Conservation (phyloP, 2,113 vertebrate species). For the Tragelaphus imberbis region DNA sequence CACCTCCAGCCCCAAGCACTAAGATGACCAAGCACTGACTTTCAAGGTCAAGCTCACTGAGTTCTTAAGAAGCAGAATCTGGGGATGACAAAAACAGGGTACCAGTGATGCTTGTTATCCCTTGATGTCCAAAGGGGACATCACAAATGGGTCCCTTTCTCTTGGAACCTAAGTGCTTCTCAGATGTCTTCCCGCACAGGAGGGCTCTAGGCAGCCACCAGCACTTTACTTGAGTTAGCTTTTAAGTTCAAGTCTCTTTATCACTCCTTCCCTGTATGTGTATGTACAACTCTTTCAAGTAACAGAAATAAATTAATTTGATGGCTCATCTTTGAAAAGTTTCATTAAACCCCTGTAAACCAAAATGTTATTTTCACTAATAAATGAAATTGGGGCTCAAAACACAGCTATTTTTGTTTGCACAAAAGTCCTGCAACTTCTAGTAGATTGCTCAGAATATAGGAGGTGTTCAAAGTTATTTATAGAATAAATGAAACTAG, state of each 20-base stretch:
- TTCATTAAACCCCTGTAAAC: neutral
- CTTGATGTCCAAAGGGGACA: too few species aligned
- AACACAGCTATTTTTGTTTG: neutral
- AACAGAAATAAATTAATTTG: neutral
- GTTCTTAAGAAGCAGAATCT: too few species aligned
- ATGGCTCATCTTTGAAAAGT: neutral
- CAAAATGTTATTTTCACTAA: neutral
- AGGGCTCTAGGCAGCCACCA: neutral
- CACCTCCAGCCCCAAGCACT: neutral
- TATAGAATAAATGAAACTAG: neutral
- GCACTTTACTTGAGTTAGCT: neutral
- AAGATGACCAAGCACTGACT: neutral
- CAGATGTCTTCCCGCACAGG: neutral
- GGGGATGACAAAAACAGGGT: neutral
- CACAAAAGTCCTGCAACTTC: neutral
- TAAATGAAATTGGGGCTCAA: neutral
- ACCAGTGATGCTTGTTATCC: neutral
- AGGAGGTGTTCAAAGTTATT: neutral
- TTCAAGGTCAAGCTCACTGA: neutral
- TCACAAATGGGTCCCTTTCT: too few species aligned
- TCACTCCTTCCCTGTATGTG: neutral
- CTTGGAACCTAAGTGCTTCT: neutral
- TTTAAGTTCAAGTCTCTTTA: neutral
- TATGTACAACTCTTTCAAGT: neutral
- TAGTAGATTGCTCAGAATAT: neutral